These are phyloP conservation scores for Oncorhynchus masou DNA, from an alignment of 2,113 vertebrate genomes.

Conservation along the genomic window DNA sequence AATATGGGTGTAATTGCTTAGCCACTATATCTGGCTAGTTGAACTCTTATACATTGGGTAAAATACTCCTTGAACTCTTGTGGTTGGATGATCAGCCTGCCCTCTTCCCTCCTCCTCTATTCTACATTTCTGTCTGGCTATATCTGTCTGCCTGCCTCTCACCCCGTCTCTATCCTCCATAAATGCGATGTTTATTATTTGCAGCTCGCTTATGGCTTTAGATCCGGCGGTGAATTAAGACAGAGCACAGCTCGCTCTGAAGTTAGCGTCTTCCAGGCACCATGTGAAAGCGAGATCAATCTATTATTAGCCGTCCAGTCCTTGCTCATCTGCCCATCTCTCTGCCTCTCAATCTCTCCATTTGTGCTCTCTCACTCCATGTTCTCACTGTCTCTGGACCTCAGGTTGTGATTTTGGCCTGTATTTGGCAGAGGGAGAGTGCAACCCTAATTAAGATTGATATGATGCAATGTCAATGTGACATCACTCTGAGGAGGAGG, in stretches of 20 bases:
- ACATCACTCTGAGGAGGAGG: slow-evolving; percentile 54
- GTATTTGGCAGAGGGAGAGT: not conserved
- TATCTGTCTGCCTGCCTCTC: slow-evolving; percentile 28
- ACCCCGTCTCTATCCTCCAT: slow-evolving; percentile 34
- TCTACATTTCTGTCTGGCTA: slow-evolving; percentile 38
- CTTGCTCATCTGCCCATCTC: not conserved
- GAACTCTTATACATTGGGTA: too few relatives aligned
- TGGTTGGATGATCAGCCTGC: slow-evolving; percentile 26
- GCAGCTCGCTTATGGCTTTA: slow-evolving; percentile 56
- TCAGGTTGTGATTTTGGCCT: slow-evolving; percentile 18
- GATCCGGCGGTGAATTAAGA: slow-evolving; percentile 39
- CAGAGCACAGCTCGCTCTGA: slow-evolving; percentile 11
- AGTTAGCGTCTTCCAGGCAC: not conserved
- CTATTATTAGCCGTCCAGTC: slow-evolving; percentile 21
- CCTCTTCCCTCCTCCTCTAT: not conserved
- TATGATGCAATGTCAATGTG: slow-evolving; percentile 54
- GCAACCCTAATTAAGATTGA: slow-evolving; percentile 34
- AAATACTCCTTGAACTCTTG: slow-evolving; percentile 7
- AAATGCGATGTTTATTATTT: slow-evolving; percentile 16
- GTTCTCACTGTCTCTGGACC: slow-evolving; percentile 25
- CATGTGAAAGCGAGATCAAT: not conserved
- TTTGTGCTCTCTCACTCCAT: not conserved
- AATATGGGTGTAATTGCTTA: too few relatives aligned
- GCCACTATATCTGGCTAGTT: too few relatives aligned
- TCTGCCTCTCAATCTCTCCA: slow-evolving; percentile 45